Conservation (phyloP, 2,113 vertebrate genomes). For the Entomyzon cyanotis region DNA sequence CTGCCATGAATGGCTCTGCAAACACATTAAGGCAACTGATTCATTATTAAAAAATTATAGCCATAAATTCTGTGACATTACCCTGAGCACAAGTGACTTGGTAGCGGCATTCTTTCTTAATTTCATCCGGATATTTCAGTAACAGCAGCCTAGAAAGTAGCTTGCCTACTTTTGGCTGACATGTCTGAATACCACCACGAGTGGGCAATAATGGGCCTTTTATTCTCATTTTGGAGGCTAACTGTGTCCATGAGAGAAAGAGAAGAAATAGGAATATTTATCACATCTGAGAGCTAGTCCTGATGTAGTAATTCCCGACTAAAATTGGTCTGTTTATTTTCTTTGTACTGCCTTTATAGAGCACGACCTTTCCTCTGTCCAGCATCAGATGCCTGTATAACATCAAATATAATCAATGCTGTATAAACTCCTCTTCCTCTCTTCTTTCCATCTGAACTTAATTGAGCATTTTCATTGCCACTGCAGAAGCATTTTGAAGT, state of each 20-base stretch:
- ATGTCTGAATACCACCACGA: background rate
- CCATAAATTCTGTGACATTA: background rate
- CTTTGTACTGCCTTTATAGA: background rate
- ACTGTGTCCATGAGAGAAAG: background rate
- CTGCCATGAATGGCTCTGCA: background rate
- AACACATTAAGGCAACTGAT: background rate
- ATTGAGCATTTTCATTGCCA: background rate
- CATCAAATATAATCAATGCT: background rate
- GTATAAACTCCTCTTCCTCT: background rate
- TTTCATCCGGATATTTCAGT: background rate
- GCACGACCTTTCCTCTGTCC: background rate
- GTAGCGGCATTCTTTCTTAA: background rate
- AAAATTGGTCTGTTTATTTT: constrained; percentile 6
- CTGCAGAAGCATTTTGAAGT: background rate
- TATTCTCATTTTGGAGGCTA: background rate
- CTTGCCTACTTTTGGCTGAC: background rate
- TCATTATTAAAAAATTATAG: background rate
- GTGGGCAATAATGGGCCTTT: constrained; percentile 40
- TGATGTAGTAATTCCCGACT: background rate
- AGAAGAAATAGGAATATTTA: background rate
- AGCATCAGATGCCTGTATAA: background rate
- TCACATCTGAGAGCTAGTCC: background rate
- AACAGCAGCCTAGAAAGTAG: background rate
- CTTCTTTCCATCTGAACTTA: background rate
- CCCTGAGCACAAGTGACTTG: background rate